A percentile compares a stretch with the other conserved stretches of the same genome.
phyloP scores from a whole-genome alignment of 1,140 invertebrate species.

The Adoxophyes honmai region DNA sequence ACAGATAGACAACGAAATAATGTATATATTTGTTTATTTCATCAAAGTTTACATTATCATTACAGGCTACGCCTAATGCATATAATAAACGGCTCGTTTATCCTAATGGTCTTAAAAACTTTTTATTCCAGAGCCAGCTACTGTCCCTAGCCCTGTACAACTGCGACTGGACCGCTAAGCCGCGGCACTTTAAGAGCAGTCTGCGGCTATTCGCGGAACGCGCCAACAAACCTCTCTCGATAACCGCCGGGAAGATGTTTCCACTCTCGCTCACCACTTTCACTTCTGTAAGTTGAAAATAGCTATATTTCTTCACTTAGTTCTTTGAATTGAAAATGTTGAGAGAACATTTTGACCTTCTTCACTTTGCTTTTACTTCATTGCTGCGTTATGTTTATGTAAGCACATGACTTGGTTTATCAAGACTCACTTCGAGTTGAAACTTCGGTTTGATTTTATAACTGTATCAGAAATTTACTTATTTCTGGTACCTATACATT shows the following conservation, averaged over 20 bases:
- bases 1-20: no score
- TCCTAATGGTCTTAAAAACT: no score
- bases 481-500: no score
- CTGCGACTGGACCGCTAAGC: conserved; percentile 50
- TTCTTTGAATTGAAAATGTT: conserved; percentile 7
- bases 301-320: background rate
- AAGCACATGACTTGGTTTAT: no score
- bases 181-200: conserved; percentile 45
- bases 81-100: no score
- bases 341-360: background rate
- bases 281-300: conserved; percentile 41
- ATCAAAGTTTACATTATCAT: no score
- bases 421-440: no score
- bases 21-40: no score
- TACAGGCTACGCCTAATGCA: no score
- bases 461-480: no score
- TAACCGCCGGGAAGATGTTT: conserved; percentile 54
- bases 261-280: conserved; percentile 53
- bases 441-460: no score
- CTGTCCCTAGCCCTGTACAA: conserved; percentile 47
- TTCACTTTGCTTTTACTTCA: background rate
- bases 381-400: no score
- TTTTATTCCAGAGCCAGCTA: conserved; percentile 49
- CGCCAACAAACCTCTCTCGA: conserved; percentile 38
- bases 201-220: conserved; percentile 52